Conservation (phyloP, 1,140 invertebrate species). For the Bombus pyrosoma region DNA sequence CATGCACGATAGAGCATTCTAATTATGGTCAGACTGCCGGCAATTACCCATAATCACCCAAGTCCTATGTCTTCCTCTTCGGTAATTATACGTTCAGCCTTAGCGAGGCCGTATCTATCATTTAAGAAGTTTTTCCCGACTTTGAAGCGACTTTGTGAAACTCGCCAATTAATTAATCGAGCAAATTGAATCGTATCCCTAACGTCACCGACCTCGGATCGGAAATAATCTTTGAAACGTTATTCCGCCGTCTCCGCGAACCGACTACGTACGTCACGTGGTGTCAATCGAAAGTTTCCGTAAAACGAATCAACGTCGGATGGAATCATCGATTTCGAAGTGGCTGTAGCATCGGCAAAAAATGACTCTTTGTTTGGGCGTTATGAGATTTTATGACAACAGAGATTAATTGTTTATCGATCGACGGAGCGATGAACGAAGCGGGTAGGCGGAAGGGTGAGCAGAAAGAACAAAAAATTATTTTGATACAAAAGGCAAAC, state of each 20-base stretch:
- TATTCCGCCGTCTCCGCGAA: neutral
- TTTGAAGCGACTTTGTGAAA: neutral
- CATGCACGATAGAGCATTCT: conserved; percentile 75
- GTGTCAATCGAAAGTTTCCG: neutral
- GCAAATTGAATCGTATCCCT: no score
- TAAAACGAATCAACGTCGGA: conserved; percentile 2
- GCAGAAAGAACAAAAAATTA: conserved; percentile 6
- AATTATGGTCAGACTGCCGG: conserved; percentile 73
- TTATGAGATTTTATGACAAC: conserved; percentile 58
- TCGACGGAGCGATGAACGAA: conserved; percentile 26
- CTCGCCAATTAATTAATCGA: neutral
- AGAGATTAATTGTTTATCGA: conserved; percentile 67
- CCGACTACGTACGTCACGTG: neutral
- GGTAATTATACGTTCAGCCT: conserved; percentile 54
- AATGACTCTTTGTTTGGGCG: conserved; percentile 12
- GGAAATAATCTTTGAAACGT: neutral
- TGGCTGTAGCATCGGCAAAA: neutral
- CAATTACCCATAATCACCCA: conserved; percentile 75
- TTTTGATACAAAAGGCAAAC: conserved; percentile 25
- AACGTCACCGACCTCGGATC: neutral
- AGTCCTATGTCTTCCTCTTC: conserved; percentile 55
- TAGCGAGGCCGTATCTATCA: conserved; percentile 23
- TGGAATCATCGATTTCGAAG: conserved; percentile 11
- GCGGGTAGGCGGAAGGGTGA: neutral
- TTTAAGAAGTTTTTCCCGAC: conserved; percentile 1